Conservation (phyloP, 2,797 vertebrate genomes). For the Lerista edwardsae region DNA sequence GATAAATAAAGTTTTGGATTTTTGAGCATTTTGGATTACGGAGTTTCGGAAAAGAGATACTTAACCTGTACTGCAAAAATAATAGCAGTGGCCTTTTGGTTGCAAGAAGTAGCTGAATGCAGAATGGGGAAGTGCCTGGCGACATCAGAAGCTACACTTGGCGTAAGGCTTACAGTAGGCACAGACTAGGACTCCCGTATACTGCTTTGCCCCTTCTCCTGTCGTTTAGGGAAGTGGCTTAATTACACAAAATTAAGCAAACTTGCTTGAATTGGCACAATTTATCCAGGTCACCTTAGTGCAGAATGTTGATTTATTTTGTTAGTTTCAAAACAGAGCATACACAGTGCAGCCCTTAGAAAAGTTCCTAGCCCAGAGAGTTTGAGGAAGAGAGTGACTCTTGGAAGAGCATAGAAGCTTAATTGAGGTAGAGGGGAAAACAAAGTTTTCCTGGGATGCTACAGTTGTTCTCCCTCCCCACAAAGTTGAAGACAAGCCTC, state of each 20-base stretch:
- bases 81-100: too few relatives aligned
- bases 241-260: neutral
- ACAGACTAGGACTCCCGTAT: neutral
- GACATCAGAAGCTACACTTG: neutral
- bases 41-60: too few relatives aligned
- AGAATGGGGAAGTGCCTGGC: neutral
- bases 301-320: neutral
- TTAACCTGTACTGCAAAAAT: too few relatives aligned
- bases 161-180: neutral
- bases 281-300: constrained; percentile 18
- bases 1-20: too few relatives aligned
- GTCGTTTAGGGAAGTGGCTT: neutral
- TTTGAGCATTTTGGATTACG: too few relatives aligned
- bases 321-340: neutral
- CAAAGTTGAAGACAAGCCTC: neutral
- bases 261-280: neutral
- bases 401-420: neutral
- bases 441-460: neutral
- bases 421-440: neutral
- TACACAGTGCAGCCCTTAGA: neutral
- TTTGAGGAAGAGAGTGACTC: neutral
- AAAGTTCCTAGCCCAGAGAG: neutral
- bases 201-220: neutral
- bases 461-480: neutral
- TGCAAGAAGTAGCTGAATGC: too few relatives aligned